Conservation (phyloP, 2,888 invertebrate genomes). For the Nyleta sp. region DNA sequence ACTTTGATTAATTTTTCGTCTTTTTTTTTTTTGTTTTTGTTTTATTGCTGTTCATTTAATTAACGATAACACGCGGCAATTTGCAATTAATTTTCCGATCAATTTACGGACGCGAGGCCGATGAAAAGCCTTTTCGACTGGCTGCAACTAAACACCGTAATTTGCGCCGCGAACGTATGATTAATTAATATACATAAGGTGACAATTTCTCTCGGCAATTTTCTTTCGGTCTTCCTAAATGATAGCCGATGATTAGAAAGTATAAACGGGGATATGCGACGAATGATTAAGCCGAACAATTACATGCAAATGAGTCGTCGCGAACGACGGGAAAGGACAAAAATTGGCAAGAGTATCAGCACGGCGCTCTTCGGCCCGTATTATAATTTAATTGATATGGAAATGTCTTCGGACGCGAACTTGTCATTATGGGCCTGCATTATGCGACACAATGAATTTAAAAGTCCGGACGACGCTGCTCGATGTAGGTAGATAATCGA, state of each 20-base stretch:
- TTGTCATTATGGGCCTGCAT: conserved; percentile 38
- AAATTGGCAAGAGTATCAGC: conserved; percentile 10
- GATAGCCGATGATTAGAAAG: conserved; percentile 50
- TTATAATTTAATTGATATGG: conserved; percentile 53
- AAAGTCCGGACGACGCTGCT: conserved; percentile 4
- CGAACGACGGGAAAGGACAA: too few species aligned
- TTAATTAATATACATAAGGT: conserved; percentile 17
- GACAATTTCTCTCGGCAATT: conserved; percentile 31
- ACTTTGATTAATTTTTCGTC: too few species aligned
- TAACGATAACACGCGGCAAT: too few species aligned
- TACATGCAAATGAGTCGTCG: conserved; percentile 41
- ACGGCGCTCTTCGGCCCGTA: too few species aligned
- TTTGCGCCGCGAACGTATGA: too few species aligned
- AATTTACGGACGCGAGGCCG: too few species aligned
- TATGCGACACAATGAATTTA: conserved; percentile 12
- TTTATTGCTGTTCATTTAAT: too few species aligned
- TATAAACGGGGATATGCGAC: conserved; percentile 32
- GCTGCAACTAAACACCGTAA: too few species aligned
- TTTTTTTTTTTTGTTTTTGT: too few species aligned
- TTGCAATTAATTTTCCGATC: too few species aligned
- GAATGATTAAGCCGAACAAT: conserved; percentile 30
- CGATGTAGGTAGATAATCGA: conserved; percentile 1
- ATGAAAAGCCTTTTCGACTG: too few species aligned
- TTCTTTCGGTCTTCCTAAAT: conserved; percentile 13
- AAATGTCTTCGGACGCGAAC: conserved; percentile 31